Conservation (phyloP, 1,140 invertebrate species). For the Drosophila pectinifera region DNA sequence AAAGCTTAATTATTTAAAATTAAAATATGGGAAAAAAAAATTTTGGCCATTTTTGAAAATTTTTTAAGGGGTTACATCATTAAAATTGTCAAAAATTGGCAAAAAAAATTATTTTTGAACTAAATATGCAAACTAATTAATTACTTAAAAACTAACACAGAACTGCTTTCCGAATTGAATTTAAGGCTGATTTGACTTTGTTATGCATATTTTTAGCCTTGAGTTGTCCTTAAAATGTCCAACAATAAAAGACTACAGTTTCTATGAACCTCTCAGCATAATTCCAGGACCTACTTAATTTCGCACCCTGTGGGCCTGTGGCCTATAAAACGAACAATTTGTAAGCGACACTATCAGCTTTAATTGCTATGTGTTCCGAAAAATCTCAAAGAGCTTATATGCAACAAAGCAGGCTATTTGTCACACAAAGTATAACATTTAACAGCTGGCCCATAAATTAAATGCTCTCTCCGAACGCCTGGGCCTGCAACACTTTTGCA, state of each 20-base stretch:
- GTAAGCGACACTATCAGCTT: slow-evolving; percentile 20
- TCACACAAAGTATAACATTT: slow-evolving; percentile 78
- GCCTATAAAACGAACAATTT: slow-evolving; percentile 29
- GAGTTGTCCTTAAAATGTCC: no score
- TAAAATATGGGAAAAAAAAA: no score
- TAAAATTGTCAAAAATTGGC: no score
- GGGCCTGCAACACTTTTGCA: slow-evolving; percentile 70
- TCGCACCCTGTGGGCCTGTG: not conserved
- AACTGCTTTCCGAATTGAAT: no score
- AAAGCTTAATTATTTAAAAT: no score
- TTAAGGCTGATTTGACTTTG: no score
- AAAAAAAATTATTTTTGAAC: no score
- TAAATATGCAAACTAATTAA: no score
- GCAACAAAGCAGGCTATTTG: slow-evolving; percentile 73
- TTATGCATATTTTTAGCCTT: no score
- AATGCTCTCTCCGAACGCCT: slow-evolving; percentile 55
- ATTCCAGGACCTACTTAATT: not conserved
- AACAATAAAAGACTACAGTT: not conserved
- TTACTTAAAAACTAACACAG: no score
- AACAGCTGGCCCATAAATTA: slow-evolving; percentile 79
- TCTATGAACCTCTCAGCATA: not conserved
- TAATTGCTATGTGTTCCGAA: slow-evolving; percentile 62
- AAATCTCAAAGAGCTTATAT: slow-evolving; percentile 56
- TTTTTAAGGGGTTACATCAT: no score
- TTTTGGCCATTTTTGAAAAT: no score